These are phyloP conservation scores for Microcebus lehilahytsara DNA, from an alignment of 2,113 vertebrate species.

Conservation along the genomic window DNA sequence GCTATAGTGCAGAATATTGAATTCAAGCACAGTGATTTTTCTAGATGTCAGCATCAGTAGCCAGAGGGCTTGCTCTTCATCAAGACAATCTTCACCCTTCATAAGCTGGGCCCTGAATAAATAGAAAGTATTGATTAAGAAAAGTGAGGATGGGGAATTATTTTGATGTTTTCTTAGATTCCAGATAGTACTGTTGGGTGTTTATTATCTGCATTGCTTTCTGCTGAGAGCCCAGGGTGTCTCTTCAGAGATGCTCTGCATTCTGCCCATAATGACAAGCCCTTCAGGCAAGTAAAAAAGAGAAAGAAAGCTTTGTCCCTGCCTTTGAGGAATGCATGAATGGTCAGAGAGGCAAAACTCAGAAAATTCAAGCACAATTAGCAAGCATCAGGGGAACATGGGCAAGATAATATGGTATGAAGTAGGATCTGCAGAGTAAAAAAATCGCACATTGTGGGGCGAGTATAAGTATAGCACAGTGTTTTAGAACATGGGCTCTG, in stretches of 20 bases:
- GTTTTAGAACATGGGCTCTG: not conserved
- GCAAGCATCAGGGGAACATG: not conserved
- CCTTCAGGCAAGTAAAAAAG: not conserved
- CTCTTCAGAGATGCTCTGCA: not conserved
- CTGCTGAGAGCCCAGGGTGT: not conserved
- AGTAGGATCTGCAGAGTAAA: not conserved
- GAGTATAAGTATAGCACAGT: not conserved
- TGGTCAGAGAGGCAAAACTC: not conserved
- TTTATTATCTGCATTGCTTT: constrained; percentile 8
- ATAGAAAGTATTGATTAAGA: constrained; percentile 53
- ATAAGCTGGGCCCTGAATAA: constrained; percentile 26
- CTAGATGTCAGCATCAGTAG: not conserved
- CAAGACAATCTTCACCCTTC: constrained; percentile 13
- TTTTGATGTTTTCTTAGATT: constrained; percentile 29
- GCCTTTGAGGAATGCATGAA: not conserved
- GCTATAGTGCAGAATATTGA: not conserved
- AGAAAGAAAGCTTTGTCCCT: not conserved
- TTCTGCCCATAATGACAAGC: not conserved
- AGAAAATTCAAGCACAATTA: not conserved
- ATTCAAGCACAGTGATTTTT: not conserved
- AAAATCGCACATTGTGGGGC: not conserved
- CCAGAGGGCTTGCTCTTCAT: constrained; percentile 42
- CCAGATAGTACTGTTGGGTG: not conserved
- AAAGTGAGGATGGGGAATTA: not conserved
- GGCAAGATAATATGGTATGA: not conserved